Evolutionary conservation across 2,113 vertebrate genomes (phyloP), one percentile per base, ranked within the genome.

Genomic region (Hypocryptadius cinnamomeus): DNA sequence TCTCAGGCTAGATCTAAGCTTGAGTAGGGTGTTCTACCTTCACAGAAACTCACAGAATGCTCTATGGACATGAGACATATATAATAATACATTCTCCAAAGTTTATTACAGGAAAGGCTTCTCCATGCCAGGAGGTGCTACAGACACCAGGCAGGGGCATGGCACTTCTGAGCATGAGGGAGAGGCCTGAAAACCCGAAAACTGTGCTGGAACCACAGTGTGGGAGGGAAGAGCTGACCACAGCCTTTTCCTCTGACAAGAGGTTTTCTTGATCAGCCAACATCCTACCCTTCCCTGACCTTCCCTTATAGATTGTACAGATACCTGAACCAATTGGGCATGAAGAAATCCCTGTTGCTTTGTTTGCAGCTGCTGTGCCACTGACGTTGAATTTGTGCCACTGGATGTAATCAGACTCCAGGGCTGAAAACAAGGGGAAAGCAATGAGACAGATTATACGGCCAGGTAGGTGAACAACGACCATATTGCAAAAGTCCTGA

Each of bases 301-400:
- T 97, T 96, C 95, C 90, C 87, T 79, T 76, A 91, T 40, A 94
- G 95, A 95, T 96, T 83, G 85, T 64, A 35, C 68, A 94, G 95
- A 92, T 96, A 94, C 24, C 71, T 84, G 73, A 90, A 47, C 54
- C 65, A 95, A 65, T n/a, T 79, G 66, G 82, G 91, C 95, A 88
- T 93, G 95, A 95, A 88, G 71, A 94, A 68, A 35, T 24, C 35
- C 13, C 5, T 40, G 53, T 47, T 94, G 64, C 69, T 92, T 68
- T 70, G n/a, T 56, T 95, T 76, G 73, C 90, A 90, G 71, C 60
- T 70, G 61, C 4, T 18, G 8, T 77, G 80, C 57, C 44, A 51
- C 64, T 85, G 54, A 71, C 2, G 5, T 72, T 87, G 73, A 82
- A 53, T 85, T 87, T 92, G 42, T 90, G 64, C 60, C 61, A 21